A percentile compares a stretch with the other conserved stretches of the same genome.
These are phyloP conservation scores for Mionectes macconnelli DNA, from an alignment of 2,113 vertebrate genomes.

Conservation along the genomic window DNA sequence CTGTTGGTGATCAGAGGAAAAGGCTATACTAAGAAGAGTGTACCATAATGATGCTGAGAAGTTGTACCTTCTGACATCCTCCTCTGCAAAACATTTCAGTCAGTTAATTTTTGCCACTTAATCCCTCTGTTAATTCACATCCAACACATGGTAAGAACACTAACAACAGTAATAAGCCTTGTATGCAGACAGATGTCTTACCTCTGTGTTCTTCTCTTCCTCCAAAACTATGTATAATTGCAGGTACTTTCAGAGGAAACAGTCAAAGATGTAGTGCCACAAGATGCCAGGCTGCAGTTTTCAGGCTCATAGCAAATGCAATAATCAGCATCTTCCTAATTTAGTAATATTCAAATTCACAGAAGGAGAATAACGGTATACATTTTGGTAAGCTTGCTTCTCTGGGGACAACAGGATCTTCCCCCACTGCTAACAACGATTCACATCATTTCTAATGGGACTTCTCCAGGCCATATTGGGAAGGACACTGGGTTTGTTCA, in stretches of 20 bases:
- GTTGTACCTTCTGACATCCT: neutral
- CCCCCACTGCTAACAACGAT: neutral
- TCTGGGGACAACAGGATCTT: neutral
- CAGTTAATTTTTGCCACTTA: neutral
- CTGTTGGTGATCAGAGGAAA: neutral
- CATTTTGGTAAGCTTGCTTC: neutral
- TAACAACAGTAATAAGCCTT: neutral
- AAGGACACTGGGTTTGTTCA: neutral
- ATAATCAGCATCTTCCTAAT: neutral
- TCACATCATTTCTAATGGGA: neutral
- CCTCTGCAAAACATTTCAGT: neutral
- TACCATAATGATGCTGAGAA: neutral
- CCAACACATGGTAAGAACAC: neutral
- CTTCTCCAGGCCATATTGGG: neutral
- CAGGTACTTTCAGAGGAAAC: neutral
- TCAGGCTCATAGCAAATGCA: neutral
- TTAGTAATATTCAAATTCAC: neutral
- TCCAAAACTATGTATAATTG: neutral
- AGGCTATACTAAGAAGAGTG: neutral
- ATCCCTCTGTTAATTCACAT: neutral
- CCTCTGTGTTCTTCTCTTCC: neutral
- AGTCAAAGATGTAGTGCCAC: neutral
- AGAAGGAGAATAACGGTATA: rapidly evolving
- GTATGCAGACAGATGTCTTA: neutral
- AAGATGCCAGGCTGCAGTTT: neutral